Percentiles rank a stretch among this genome's conserved stretches.
phyloP scores from a whole-genome alignment of 2,888 invertebrate genomes.

The Ormyrus nitidulus region DNA sequence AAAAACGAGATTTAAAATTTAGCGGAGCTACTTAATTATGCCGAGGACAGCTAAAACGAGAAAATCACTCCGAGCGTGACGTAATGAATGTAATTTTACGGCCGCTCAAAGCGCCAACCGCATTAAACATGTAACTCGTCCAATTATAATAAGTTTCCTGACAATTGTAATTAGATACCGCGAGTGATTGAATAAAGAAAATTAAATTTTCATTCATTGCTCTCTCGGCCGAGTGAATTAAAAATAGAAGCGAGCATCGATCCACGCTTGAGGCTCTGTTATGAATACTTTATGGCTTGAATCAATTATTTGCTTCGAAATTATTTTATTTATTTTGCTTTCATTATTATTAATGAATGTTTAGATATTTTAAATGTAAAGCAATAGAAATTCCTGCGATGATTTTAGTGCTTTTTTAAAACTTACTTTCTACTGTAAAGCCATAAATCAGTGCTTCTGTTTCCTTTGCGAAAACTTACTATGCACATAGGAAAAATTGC shows the following conservation, averaged over 20 bases:
- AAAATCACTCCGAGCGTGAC: conserved; percentile 12
- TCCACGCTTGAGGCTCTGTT: no score
- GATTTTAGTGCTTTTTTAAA: neutral
- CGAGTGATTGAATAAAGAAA: conserved; percentile 1
- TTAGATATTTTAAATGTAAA: no score
- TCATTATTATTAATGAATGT: no score
- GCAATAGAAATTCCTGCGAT: no score
- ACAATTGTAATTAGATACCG: conserved; percentile 20
- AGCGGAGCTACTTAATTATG: conserved; percentile 17
- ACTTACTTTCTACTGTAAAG: neutral
- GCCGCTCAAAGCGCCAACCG: neutral
- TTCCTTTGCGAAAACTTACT: conserved; percentile 2
- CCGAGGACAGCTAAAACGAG: conserved; percentile 16
- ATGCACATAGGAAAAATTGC: neutral
- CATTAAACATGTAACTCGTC: conserved; percentile 22
- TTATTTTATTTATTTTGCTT: no score
- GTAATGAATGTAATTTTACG: conserved; percentile 31
- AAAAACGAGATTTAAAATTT: conserved; percentile 1
- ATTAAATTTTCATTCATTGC: conserved; percentile 11
- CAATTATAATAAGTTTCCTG: conserved; percentile 17
- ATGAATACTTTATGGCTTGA: no score
- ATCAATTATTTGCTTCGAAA: no score
- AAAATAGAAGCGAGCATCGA: neutral
- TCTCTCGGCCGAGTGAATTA: neutral
- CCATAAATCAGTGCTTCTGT: conserved; percentile 10